Conservation (phyloP, 2,797 vertebrate genomes). For the Esox lucius region DNA sequence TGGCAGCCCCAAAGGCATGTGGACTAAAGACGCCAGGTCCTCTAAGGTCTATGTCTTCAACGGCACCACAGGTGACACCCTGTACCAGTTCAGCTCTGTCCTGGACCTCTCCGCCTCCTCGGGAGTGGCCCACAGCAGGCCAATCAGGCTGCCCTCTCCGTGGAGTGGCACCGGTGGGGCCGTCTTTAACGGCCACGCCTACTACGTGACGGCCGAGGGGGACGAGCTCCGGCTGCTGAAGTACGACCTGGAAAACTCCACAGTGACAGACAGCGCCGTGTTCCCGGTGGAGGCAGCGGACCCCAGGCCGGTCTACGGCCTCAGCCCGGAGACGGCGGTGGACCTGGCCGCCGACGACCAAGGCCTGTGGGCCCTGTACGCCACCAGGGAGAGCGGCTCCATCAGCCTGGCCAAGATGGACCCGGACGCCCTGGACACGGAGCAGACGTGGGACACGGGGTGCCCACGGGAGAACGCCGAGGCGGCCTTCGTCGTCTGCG, state of each 20-base stretch:
- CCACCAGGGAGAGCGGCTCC: constrained; percentile 82
- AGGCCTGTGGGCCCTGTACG: constrained; percentile 92
- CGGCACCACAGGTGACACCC: constrained; percentile 79
- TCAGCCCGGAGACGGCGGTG: constrained; percentile 84
- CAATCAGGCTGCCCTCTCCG: constrained; percentile 81
- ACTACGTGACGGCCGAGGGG: constrained; percentile 81
- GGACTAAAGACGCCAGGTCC: constrained; percentile 86
- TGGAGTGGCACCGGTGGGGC: constrained; percentile 86
- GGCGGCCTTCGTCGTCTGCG: constrained; percentile 91
- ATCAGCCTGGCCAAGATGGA: constrained; percentile 94
- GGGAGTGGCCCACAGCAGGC: constrained; percentile 71
- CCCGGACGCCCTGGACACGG: constrained; percentile 85
- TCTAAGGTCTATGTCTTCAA: constrained; percentile 92
- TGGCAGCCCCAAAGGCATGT: constrained; percentile 83
- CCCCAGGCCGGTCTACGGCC: constrained; percentile 71
- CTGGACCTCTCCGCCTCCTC: constrained; percentile 83
- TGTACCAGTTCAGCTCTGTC: constrained; percentile 85
- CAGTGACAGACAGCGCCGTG: constrained; percentile 84
- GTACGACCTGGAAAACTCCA: constrained; percentile 83
- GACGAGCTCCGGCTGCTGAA: constrained; percentile 87
- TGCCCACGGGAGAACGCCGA: constrained; percentile 91
- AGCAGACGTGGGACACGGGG: constrained; percentile 94
- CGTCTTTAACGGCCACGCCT: constrained; percentile 84
- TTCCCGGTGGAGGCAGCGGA: constrained; percentile 84
- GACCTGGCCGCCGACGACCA: constrained; percentile 88